Conservation (phyloP, 2,113 vertebrate species). For the Psephotus haematonotus region DNA sequence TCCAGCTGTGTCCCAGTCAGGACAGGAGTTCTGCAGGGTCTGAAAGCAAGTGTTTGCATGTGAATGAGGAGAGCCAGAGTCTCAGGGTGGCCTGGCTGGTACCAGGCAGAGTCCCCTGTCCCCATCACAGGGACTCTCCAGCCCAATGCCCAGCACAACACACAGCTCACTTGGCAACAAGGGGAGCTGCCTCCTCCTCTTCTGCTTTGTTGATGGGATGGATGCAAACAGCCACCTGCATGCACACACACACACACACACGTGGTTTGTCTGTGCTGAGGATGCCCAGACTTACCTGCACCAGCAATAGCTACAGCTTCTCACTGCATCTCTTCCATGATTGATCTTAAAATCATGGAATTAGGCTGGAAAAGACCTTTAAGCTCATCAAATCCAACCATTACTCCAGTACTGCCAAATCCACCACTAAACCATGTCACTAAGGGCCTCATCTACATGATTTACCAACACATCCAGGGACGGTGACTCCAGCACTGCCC, state of each 20-base stretch:
- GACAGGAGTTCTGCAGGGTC: background rate
- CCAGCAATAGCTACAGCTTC: background rate
- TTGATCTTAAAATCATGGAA: background rate
- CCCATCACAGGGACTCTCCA: accelerated
- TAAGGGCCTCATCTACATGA: background rate
- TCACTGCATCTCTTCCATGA: accelerated
- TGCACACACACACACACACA: background rate
- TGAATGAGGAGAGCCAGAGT: background rate
- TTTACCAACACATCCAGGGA: no score
- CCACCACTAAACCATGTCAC: background rate
- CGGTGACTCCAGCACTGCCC: background rate
- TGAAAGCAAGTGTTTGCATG: accelerated
- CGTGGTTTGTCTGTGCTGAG: accelerated
- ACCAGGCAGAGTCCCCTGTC: background rate
- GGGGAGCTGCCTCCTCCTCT: slow-evolving; percentile 62
- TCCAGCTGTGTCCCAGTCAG: background rate
- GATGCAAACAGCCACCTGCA: slow-evolving; percentile 66
- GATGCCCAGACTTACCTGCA: background rate
- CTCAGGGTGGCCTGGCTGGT: accelerated
- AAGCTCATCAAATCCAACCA: background rate
- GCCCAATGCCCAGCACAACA: background rate
- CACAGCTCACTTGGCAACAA: background rate
- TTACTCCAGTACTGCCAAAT: background rate
- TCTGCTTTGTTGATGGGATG: slow-evolving; percentile 38
- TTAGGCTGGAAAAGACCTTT: background rate